Evolutionary conservation across 2,113 vertebrate genomes (phyloP).

Genomic region (Piprites chloris): DNA sequence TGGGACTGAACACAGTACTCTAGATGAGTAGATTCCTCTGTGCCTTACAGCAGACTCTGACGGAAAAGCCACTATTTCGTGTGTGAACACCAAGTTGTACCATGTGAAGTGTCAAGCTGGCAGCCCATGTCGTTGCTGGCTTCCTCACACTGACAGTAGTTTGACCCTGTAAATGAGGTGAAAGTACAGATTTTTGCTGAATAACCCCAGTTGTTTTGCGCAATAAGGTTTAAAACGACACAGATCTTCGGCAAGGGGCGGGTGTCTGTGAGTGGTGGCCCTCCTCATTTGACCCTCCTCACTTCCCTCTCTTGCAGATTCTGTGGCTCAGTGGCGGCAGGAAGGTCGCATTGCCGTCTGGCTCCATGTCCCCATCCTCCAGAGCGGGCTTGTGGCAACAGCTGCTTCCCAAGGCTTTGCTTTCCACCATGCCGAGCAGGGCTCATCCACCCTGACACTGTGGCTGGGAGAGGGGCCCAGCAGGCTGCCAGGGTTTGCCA

Average conservation of each 20-base stretch:
- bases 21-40: neutral
- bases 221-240: neutral
- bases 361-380: conserved; percentile 85
- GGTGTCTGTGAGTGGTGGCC: fast-evolving
- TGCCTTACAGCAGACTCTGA: fast-evolving
- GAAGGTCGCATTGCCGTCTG: conserved; percentile 82
- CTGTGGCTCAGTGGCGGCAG: conserved; percentile 77
- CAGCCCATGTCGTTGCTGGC: fast-evolving
- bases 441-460: conserved; percentile 76
- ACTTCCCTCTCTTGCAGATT: conserved; percentile 58
- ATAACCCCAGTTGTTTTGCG: fast-evolving
- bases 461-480: conserved; percentile 84
- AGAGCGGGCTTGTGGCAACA: conserved; percentile 73
- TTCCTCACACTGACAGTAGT: fast-evolving
- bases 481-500: conserved; percentile 84
- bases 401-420: conserved; percentile 85
- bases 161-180: neutral
- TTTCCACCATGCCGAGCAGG: conserved; percentile 84
- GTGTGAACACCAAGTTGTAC: fast-evolving
- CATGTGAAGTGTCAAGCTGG: fast-evolving
- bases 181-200: neutral
- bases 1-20: neutral
- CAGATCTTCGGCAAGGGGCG: too few species aligned
- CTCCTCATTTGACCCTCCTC: neutral
- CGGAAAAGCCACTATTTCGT: fast-evolving